Conservation (phyloP, 2,888 invertebrate genomes). For the Willowsia nigromaculata region DNA sequence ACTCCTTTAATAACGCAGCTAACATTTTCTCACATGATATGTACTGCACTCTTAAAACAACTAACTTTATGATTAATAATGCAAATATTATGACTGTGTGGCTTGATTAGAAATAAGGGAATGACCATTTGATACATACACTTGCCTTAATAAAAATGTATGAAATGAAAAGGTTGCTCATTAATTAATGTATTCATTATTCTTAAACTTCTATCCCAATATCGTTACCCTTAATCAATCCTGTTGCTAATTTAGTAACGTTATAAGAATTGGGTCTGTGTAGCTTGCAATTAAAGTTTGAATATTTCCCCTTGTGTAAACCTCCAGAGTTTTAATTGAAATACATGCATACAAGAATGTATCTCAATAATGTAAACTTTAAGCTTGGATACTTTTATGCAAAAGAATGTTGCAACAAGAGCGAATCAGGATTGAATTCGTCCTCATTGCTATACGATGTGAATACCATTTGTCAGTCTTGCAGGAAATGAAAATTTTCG, state of each 20-base stretch:
- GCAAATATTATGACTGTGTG: slow-evolving; percentile 6
- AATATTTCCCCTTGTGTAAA: not conserved
- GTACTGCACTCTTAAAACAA: slow-evolving; percentile 24
- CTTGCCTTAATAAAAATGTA: not conserved
- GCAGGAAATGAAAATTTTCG: too few species aligned
- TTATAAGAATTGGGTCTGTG: not conserved
- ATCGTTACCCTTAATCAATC: not conserved
- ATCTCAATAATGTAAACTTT: too few species aligned
- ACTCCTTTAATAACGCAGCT: not conserved
- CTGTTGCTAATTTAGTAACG: not conserved
- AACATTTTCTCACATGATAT: slow-evolving; percentile 22
- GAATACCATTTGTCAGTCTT: too few species aligned
- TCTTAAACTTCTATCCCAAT: not conserved
- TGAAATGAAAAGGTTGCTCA: not conserved
- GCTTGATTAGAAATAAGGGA: slow-evolving; percentile 44
- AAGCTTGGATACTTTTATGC: too few species aligned
- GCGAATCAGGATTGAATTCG: slow-evolving; percentile 58
- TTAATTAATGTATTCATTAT: not conserved
- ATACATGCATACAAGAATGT: too few species aligned
- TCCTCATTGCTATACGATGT: slow-evolving; percentile 40
- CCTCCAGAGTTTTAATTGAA: not conserved
- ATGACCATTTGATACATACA: slow-evolving; percentile 43
- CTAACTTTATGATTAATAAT: slow-evolving; percentile 9
- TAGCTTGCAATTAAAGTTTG: not conserved
- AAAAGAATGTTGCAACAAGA: too few species aligned